These are phyloP conservation scores for Labeo calbasu DNA, from an alignment of 2,797 vertebrate genomes.

Conservation along the genomic window DNA sequence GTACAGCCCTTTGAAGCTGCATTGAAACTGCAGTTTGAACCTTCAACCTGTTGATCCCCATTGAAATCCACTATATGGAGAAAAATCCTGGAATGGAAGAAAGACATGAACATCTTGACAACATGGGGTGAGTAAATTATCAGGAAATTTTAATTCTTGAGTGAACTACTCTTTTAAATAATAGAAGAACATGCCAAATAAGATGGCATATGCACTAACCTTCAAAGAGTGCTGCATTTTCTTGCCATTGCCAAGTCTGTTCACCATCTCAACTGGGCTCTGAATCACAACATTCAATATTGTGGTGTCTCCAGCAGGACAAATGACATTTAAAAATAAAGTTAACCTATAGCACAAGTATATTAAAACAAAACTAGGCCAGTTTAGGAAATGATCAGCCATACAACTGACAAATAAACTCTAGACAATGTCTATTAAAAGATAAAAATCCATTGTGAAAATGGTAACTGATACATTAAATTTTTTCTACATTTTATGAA, in stretches of 20 bases:
- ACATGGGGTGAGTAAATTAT: too few species aligned
- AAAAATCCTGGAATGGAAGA: too few species aligned
- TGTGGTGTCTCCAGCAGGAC: not conserved
- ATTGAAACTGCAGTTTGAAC: too few species aligned
- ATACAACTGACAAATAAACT: not conserved
- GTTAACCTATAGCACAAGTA: not conserved
- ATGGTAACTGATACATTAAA: too few species aligned
- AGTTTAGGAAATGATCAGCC: not conserved
- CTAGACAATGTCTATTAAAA: not conserved
- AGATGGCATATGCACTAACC: not conserved
- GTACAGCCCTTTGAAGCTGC: too few species aligned
- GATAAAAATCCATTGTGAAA: not conserved
- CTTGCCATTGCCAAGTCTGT: not conserved
- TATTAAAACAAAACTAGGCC: not conserved
- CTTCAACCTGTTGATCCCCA: too few species aligned
- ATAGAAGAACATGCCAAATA: not conserved
- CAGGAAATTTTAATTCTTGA: too few species aligned
- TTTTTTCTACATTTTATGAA: not conserved
- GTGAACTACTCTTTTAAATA: not conserved
- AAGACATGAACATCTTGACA: too few species aligned
- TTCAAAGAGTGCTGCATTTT: not conserved
- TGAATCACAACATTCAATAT: not conserved
- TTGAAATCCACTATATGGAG: too few species aligned
- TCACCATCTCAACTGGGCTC: not conserved
- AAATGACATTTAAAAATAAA: not conserved